Evolutionary conservation across 2,888 invertebrate species (phyloP).

Genomic region (Leucophora obtusa): DNA sequence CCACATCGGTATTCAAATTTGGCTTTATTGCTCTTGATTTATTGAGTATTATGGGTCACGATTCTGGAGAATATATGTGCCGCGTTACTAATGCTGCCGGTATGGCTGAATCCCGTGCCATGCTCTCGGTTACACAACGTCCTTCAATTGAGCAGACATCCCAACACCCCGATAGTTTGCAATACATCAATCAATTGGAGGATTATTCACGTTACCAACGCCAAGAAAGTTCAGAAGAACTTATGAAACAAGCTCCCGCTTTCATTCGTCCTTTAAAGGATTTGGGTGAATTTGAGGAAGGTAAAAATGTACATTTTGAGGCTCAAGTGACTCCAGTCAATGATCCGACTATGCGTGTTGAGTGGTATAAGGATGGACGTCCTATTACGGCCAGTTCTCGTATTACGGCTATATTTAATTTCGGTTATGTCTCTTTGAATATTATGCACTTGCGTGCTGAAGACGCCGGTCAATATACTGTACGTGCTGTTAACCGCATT

Average conservation of each 20-base stretch:
- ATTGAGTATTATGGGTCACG: slow-evolving; percentile 89
- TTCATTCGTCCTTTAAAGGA: slow-evolving; percentile 93
- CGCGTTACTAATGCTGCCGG: slow-evolving; percentile 92
- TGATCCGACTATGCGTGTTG: slow-evolving; percentile 95
- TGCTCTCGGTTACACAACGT: slow-evolving; percentile 88
- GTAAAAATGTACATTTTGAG: slow-evolving; percentile 95
- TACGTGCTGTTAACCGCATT: slow-evolving; percentile 92
- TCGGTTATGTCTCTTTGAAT: slow-evolving; percentile 99
- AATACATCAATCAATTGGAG: slow-evolving; percentile 93
- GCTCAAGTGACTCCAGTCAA: slow-evolving; percentile 94
- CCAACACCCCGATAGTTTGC: slow-evolving; percentile 94
- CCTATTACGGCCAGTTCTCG: slow-evolving; percentile 97
- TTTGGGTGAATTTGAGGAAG: slow-evolving; percentile 92
- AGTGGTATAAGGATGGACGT: slow-evolving; percentile 97
- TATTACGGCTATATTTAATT: slow-evolving; percentile 98
- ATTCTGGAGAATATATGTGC: slow-evolving; percentile 94
- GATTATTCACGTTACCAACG: slow-evolving; percentile 93
- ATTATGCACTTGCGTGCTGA: slow-evolving; percentile 99
- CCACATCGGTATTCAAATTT: slow-evolving; percentile 96
- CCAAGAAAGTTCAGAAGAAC: slow-evolving; percentile 90
- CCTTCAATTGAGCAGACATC: slow-evolving; percentile 91
- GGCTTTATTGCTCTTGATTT: slow-evolving; percentile 97
- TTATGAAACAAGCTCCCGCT: slow-evolving; percentile 87
- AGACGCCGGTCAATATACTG: slow-evolving; percentile 97
- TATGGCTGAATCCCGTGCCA: slow-evolving; percentile 90